Conservation (phyloP, 2,888 invertebrate genomes). For the Agonopterix alstromeriana region DNA sequence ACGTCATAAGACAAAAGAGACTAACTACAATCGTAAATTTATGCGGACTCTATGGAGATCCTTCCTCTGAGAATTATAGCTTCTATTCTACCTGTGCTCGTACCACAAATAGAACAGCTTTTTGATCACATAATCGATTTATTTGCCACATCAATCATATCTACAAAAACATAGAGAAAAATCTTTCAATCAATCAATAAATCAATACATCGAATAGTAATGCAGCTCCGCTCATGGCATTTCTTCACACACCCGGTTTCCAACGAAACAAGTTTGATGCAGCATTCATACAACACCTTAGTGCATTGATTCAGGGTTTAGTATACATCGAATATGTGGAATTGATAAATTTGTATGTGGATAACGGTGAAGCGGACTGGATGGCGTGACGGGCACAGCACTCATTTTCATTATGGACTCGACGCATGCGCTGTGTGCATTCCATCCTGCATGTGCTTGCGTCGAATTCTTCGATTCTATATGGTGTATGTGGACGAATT, state of each 20-base stretch:
- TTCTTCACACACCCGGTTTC: constrained; percentile 18
- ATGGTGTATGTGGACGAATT: constrained; percentile 13
- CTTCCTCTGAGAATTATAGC: no score
- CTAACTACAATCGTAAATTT: no score
- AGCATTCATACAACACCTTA: constrained; percentile 13
- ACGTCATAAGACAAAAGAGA: no score
- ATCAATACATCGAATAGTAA: constrained; percentile 19
- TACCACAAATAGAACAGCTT: no score
- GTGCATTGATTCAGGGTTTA: constrained; percentile 20
- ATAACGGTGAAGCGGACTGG: constrained; percentile 43
- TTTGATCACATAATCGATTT: background rate
- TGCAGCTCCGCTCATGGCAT: constrained; percentile 21
- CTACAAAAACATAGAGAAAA: constrained; percentile 12
- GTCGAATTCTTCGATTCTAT: constrained; percentile 2
- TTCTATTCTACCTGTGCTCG: no score
- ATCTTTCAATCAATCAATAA: constrained; percentile 26
- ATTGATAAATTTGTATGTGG: constrained; percentile 11
- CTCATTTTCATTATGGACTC: constrained; percentile 45
- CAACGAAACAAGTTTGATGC: background rate
- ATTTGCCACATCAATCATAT: constrained; percentile 3
- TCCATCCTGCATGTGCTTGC: constrained; percentile 22
- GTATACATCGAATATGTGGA: constrained; percentile 20
- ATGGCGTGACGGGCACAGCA: constrained; percentile 44
- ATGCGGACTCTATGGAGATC: no score
- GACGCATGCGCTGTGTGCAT: constrained; percentile 48